phyloP scores from a whole-genome alignment of 2,888 invertebrate species.

The Beris morrisii region DNA sequence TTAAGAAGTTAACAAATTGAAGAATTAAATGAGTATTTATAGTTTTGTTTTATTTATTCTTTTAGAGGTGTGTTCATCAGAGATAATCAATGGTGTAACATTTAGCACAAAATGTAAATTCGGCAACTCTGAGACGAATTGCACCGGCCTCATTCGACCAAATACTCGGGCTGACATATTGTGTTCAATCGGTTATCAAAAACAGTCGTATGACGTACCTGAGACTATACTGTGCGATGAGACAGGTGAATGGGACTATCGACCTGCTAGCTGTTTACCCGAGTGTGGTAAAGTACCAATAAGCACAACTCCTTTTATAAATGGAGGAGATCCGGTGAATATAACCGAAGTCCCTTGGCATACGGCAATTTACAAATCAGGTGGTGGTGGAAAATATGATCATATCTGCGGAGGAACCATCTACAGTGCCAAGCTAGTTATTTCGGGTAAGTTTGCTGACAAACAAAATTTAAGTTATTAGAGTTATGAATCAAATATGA shows the following conservation, averaged over 20 bases:
- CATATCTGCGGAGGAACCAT: no score
- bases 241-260: conserved; percentile 35
- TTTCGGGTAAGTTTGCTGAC: no score
- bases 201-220: not conserved
- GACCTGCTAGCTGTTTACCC: conserved; percentile 43
- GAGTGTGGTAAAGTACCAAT: conserved; percentile 43
- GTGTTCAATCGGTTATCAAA: conserved; percentile 37
- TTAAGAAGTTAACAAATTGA: no score
- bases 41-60: no score
- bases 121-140: conserved; percentile 33
- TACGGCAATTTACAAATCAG: conserved; percentile 43
- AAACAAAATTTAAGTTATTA: no score
- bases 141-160: conserved; percentile 34
- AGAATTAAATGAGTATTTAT: no score
- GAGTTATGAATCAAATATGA: no score
- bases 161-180: conserved; percentile 39
- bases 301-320: no score
- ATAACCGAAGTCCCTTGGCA: conserved; percentile 46
- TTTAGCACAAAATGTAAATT: conserved; percentile 29
- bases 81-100: no score
- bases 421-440: no score
- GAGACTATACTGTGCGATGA: conserved; percentile 43
- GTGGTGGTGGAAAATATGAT: no score
- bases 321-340: conserved; percentile 21
- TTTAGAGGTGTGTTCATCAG: no score